A percentile compares a stretch with the other conserved stretches of the same genome.
Conservation (phyloP, 2,113 vertebrate species). For the Chiloscyllium plagiosum region DNA sequence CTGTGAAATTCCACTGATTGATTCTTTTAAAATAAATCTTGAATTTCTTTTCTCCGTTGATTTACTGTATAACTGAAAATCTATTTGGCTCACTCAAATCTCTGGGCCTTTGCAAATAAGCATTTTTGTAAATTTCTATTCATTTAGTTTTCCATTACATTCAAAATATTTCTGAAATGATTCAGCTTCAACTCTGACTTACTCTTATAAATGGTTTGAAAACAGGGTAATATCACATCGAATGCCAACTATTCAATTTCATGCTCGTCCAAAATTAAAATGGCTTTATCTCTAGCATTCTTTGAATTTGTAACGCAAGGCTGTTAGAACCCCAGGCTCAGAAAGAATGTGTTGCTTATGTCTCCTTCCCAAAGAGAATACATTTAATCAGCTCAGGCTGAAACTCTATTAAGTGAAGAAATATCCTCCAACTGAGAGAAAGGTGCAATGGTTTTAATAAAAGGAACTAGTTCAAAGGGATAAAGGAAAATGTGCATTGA, state of each 20-base stretch:
- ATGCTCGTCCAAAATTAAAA: neutral
- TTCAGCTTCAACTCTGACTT: constrained; percentile 43
- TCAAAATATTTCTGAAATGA: constrained; percentile 54
- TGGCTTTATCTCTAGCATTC: neutral
- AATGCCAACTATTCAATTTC: constrained; percentile 6
- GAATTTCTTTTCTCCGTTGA: constrained; percentile 53
- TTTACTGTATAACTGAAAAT: constrained; percentile 59
- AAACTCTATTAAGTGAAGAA: neutral
- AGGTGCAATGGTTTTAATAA: constrained; percentile 11
- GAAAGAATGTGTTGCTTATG: constrained; percentile 6
- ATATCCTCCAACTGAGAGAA: neutral
- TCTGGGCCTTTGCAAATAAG: constrained; percentile 58
- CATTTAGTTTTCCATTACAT: constrained; percentile 40
- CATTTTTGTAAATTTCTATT: constrained; percentile 46
- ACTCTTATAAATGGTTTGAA: neutral
- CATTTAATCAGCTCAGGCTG: neutral
- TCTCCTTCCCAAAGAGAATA: neutral
- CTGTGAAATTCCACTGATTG: too few species aligned
- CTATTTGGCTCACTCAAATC: constrained; percentile 52
- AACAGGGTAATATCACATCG: neutral
- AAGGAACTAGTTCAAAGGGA: neutral
- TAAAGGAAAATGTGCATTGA: constrained; percentile 10
- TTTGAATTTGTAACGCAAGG: neutral
- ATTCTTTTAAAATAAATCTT: neutral
- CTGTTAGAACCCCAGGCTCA: neutral